Base-by-base conservation (phyloP, 2,797 vertebrate species). In the Arrhamphus sclerolepis region DNA sequence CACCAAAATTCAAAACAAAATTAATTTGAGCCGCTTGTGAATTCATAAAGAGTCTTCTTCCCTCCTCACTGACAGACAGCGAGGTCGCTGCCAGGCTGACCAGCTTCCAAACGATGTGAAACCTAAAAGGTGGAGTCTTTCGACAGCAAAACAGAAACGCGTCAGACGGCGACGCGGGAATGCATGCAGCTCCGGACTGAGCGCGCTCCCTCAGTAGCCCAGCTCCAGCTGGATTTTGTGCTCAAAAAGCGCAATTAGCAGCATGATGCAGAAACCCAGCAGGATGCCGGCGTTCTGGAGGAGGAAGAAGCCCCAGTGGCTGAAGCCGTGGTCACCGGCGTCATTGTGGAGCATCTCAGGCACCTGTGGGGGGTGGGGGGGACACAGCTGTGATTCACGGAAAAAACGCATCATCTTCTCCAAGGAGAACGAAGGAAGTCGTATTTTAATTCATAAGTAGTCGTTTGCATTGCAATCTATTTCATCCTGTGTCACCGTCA, bases 261-360 rank as follows among this genome's bases (percentile, higher is more conserved):
- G 93, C 96, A 99, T 97, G 66, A 98, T 96, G 76, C 93, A 87
- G 85, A 98, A 98, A 21, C 97, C 97, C 78, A 99, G 84, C 51
- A 99, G 92, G 84, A 99, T 96, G 50, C 97, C 97, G 70, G 95
- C 95, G 18, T 99, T 99, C 91, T 99, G 97, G 54, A 99, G 92
- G 58, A 98, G 89, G 90, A 99, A 99, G 86, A 95, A 98, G 31
- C 96, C 96, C 68, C 96, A 98, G 72, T 98, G 95, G 81, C 97
- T 97, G 78, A 97, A 96, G 78, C 97, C 97, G 53, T 97, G 96
- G 81, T 98, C 96, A 1, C 95, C 95, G 7, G 96, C 96, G 34
- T 99, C 94, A 6, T 98, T 98, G 62, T 99, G 97, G 47, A 99
- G 86, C 97, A 99, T 99, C 92, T 99, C 97, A 0, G 97, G 97